A percentile compares a stretch with the other conserved stretches of the same genome.
Evolutionary conservation across 1,140 invertebrate species (phyloP).

Genomic region (Agrypnia vestita): DNA sequence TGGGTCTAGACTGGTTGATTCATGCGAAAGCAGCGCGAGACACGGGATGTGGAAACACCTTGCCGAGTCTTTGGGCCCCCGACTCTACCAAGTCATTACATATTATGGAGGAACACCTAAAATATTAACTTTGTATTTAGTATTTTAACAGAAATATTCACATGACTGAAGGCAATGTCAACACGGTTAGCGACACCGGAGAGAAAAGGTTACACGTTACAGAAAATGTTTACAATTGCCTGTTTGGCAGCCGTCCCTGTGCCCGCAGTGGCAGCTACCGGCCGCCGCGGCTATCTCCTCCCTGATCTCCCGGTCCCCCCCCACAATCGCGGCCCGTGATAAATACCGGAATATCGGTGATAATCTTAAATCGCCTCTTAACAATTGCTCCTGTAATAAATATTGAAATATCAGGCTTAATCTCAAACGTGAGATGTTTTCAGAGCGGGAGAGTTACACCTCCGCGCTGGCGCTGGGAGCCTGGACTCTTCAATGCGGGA

Average conservation of each 20-base stretch:
- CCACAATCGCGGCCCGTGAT: slow-evolving; percentile 5
- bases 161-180: no score
- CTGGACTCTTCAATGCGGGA: slow-evolving; percentile 7
- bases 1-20: no score
- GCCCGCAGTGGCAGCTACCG: background rate
- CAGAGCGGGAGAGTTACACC: slow-evolving; percentile 32
- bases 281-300: slow-evolving; percentile 5
- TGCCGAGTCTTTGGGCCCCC: no score
- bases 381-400: slow-evolving; percentile 59
- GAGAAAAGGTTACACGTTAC: no score
- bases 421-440: slow-evolving; percentile 48
- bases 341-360: slow-evolving; percentile 47
- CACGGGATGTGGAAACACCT: no score
- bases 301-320: background rate
- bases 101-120: no score
- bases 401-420: slow-evolving; percentile 57
- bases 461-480: background rate
- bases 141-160: no score
- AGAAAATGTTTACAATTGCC: no score
- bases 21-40: no score
- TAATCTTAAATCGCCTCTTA: slow-evolving; percentile 55
- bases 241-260: background rate
- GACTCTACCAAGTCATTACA: no score
- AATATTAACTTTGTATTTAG: no score
- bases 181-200: no score